Conservation (phyloP, 2,113 vertebrate genomes). For the Xenus cinereus region DNA sequence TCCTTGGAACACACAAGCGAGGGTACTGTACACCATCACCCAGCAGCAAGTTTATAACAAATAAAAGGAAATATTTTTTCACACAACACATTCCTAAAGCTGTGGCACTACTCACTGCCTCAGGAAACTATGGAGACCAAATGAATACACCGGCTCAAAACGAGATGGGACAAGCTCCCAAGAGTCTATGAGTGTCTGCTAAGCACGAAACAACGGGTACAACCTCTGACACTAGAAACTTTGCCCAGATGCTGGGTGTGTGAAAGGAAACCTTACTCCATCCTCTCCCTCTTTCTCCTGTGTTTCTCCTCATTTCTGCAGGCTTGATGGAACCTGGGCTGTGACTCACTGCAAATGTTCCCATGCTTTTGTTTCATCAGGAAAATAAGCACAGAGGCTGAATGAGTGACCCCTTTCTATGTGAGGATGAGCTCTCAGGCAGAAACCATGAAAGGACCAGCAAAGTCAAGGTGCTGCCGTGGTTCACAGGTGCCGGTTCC, state of each 20-base stretch:
- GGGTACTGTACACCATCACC: not conserved
- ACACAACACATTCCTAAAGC: not conserved
- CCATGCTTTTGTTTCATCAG: not conserved
- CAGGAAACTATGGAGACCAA: not conserved
- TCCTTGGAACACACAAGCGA: not conserved
- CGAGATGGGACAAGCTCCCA: not conserved
- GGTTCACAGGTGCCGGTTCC: accelerated
- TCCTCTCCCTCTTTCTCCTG: not conserved
- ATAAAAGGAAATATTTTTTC: not conserved
- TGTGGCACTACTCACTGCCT: not conserved
- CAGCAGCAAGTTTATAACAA: not conserved
- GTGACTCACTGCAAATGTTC: not conserved
- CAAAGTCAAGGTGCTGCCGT: not conserved
- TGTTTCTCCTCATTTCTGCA: not conserved
- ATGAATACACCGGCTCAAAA: not conserved
- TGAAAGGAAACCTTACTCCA: not conserved
- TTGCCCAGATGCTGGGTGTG: not conserved
- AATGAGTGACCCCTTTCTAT: not conserved
- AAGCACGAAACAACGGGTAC: not conserved
- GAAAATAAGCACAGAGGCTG: not conserved
- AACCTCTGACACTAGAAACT: not conserved
- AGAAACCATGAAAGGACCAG: not conserved
- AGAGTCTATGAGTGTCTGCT: not conserved
- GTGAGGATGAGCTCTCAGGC: not conserved
- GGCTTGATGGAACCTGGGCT: not conserved